phyloP scores from a whole-genome alignment of 64 coral and sea anemone genomes.

The Montipora cactus region DNA sequence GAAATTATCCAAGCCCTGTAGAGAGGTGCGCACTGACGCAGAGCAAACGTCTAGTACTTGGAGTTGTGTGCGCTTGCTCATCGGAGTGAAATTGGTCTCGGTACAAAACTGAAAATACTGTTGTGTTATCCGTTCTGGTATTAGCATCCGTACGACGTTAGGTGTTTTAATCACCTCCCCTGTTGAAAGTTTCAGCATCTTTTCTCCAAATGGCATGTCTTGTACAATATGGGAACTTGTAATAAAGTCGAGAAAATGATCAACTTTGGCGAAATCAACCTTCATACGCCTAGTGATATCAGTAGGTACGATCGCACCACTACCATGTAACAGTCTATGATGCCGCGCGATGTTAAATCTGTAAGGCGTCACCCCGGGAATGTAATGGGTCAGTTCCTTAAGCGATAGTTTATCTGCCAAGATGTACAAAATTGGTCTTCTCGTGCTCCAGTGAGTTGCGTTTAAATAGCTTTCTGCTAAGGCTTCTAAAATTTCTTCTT shows the following conservation, averaged over 20 bases:
- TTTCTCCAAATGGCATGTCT: constrained; percentile 54
- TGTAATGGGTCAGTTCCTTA: constrained; percentile 12
- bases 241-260: constrained; percentile 52
- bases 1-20: constrained; percentile 45
- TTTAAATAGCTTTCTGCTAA: constrained; percentile 48
- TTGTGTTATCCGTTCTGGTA: constrained; percentile 36
- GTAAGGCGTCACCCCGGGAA: neutral
- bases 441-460: constrained; percentile 49
- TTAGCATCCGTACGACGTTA: constrained; percentile 46
- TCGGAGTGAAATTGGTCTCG: constrained; percentile 20
- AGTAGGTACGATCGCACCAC: constrained; percentile 1
- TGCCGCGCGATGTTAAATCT: constrained; percentile 50
- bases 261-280: neutral
- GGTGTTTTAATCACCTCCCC: constrained; percentile 25
- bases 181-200: constrained; percentile 44
- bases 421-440: constrained; percentile 48
- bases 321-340: constrained; percentile 41
- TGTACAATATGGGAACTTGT: constrained; percentile 54
- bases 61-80: constrained; percentile 47
- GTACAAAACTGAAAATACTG: constrained; percentile 28
- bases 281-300: constrained; percentile 9
- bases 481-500: constrained; percentile 4
- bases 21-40: constrained; percentile 31
- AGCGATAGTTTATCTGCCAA: constrained; percentile 30
- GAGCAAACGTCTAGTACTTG: constrained; percentile 39